A percentile compares a stretch with the other conserved stretches of the same genome.
Evolutionary conservation across 1,140 invertebrate species (phyloP).

Genomic region (Heliconius hewitsoni): DNA sequence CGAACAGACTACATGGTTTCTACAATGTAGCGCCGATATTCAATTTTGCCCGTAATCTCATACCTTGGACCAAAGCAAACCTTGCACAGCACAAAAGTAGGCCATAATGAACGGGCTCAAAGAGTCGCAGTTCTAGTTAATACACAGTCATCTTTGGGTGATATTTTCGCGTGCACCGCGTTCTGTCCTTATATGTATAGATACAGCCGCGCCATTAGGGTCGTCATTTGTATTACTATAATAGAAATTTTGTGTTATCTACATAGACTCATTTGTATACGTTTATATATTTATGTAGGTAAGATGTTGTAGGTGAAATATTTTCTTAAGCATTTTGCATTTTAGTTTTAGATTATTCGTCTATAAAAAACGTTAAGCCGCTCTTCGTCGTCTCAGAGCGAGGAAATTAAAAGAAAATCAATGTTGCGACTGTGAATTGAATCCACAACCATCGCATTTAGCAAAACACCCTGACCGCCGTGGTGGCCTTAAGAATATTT

Average conservation of each 20-base stretch:
- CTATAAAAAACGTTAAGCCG: too few species aligned
- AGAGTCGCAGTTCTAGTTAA: constrained; percentile 22
- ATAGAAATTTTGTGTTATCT: neutral
- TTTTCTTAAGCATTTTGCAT: too few species aligned
- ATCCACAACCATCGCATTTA: too few species aligned
- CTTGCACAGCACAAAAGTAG: constrained; percentile 13
- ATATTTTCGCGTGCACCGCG: constrained; percentile 6
- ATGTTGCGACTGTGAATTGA: too few species aligned
- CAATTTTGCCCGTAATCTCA: neutral
- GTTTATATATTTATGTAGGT: neutral
- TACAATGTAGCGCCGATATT: neutral
- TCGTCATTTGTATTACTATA: neutral
- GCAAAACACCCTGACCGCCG: too few species aligned
- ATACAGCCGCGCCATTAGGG: neutral
- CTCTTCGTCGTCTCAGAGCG: too few species aligned
- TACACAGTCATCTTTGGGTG: neutral
- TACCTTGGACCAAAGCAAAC: constrained; percentile 18
- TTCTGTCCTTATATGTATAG: neutral
- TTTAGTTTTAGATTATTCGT: too few species aligned
- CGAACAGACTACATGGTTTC: neutral
- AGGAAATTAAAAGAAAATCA: too few species aligned
- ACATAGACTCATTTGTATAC: neutral
- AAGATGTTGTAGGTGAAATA: neutral
- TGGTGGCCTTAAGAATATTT: too few species aligned
- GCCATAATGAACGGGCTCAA: constrained; percentile 19